Evolutionary conservation across 1,140 invertebrate species (phyloP).

Genomic region (Danaus melanippus): DNA sequence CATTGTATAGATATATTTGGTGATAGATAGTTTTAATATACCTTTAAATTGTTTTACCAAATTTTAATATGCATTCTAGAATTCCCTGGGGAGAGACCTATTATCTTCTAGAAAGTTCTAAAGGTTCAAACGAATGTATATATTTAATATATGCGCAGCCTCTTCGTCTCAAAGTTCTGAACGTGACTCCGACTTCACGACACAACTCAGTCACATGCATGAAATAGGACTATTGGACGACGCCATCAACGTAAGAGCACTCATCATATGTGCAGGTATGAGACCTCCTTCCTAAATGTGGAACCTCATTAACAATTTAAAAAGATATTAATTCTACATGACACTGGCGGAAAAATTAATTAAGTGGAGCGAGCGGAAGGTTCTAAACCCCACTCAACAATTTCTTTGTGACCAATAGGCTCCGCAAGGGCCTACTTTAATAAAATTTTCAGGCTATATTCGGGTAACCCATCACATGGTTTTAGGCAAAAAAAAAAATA

Average conservation of each 20-base stretch:
- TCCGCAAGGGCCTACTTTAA: too few species aligned
- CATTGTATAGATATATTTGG: too few species aligned
- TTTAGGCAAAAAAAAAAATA: too few species aligned
- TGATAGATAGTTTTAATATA: too few species aligned
- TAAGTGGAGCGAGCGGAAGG: too few species aligned
- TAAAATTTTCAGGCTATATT: too few species aligned
- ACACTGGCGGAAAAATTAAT: too few species aligned
- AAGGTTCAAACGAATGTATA: slow-evolving; percentile 1
- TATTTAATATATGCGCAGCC: slow-evolving; percentile 23
- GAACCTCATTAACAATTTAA: not conserved
- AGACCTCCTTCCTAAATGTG: slow-evolving; percentile 3
- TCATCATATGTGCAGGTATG: slow-evolving; percentile 56
- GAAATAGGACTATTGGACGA: slow-evolving; percentile 65
- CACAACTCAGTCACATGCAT: slow-evolving; percentile 55
- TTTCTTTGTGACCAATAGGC: too few species aligned
- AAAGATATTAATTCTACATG: not conserved
- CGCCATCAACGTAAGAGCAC: slow-evolving; percentile 54
- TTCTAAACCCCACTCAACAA: too few species aligned
- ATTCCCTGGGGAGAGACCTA: too few species aligned
- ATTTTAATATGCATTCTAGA: not conserved
- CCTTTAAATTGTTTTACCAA: not conserved
- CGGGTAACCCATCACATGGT: too few species aligned
- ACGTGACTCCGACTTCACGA: slow-evolving; percentile 30
- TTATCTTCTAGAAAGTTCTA: too few species aligned
- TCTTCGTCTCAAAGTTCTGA: slow-evolving; percentile 46